Conservation (phyloP, 2,888 invertebrate genomes). For the Dicroscelio sp. region DNA sequence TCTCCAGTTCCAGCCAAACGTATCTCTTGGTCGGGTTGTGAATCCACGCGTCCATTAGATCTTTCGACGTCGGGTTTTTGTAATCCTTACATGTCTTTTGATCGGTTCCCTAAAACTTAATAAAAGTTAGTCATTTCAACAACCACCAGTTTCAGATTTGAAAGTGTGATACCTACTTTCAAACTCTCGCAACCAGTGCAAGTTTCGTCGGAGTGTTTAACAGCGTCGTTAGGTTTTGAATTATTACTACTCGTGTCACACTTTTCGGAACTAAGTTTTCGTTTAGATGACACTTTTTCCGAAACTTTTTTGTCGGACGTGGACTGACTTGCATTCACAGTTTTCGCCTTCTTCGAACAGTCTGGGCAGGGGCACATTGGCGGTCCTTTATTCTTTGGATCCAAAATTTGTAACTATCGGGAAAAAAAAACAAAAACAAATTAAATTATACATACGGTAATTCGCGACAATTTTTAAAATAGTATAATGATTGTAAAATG, state of each 20-base stretch:
- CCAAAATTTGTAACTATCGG: constrained; percentile 89
- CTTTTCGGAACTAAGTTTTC: constrained; percentile 81
- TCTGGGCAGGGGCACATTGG: constrained; percentile 90
- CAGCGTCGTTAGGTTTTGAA: too few species aligned
- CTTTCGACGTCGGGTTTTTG: constrained; percentile 84
- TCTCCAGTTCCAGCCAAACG: constrained; percentile 90
- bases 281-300: constrained; percentile 73
- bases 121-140: too few species aligned
- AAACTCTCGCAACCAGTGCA: constrained; percentile 82
- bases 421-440: constrained; percentile 17
- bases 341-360: constrained; percentile 89
- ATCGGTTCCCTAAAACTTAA: constrained; percentile 81
- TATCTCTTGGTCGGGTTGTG: constrained; percentile 89
- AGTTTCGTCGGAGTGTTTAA: too few species aligned
- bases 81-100: constrained; percentile 82
- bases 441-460: not conserved
- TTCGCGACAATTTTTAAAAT: not conserved
- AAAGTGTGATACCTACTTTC: constrained; percentile 68
- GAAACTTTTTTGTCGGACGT: constrained; percentile 77
- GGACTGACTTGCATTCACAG: constrained; percentile 83
- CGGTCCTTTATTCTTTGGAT: constrained; percentile 90
- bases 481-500: not conserved
- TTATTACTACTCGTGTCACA: too few species aligned
- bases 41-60: constrained; percentile 89
- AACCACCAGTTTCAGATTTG: too few species aligned